These are phyloP conservation scores for Amphipyra berbera DNA, from an alignment of 2,888 invertebrate genomes.

Conservation along the genomic window DNA sequence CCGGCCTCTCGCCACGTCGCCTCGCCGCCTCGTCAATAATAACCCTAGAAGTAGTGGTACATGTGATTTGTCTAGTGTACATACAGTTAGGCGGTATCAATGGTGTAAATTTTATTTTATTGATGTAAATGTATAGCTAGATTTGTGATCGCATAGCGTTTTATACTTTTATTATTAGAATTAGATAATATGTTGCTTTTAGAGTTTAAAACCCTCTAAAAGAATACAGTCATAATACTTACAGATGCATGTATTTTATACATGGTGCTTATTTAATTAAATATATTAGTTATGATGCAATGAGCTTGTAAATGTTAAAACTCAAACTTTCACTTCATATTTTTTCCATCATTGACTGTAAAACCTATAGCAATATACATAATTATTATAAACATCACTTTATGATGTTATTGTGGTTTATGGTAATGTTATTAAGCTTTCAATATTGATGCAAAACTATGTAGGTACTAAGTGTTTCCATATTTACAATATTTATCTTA, in stretches of 20 bases:
- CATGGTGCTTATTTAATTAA: conserved; percentile 58
- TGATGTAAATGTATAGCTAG: conserved; percentile 81
- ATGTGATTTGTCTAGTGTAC: conserved; percentile 88
- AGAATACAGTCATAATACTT: conserved; percentile 59
- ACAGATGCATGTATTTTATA: conserved; percentile 52
- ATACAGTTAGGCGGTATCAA: conserved; percentile 83
- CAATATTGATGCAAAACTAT: too few species aligned
- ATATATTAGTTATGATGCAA: conserved; percentile 43
- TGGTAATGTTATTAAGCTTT: too few species aligned
- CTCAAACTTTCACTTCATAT: conserved; percentile 5
- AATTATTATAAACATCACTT: too few species aligned
- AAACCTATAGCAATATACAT: too few species aligned
- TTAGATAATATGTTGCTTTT: conserved; percentile 71
- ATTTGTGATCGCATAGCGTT: conserved; percentile 88
- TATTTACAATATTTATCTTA: too few species aligned
- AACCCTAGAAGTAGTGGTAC: conserved; percentile 72
- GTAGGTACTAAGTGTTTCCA: too few species aligned
- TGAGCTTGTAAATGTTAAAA: conserved; percentile 58
- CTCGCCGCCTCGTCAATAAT: conserved; percentile 44
- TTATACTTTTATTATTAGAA: conserved; percentile 79
- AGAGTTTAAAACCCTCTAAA: conserved; percentile 63
- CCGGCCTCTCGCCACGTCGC: conserved; percentile 30
- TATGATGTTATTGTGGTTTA: too few species aligned
- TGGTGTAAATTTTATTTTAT: conserved; percentile 87
- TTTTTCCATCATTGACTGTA: too few species aligned